Evolutionary conservation across 2,888 invertebrate genomes (phyloP).

Genomic region (Caenorhabditis becei): DNA sequence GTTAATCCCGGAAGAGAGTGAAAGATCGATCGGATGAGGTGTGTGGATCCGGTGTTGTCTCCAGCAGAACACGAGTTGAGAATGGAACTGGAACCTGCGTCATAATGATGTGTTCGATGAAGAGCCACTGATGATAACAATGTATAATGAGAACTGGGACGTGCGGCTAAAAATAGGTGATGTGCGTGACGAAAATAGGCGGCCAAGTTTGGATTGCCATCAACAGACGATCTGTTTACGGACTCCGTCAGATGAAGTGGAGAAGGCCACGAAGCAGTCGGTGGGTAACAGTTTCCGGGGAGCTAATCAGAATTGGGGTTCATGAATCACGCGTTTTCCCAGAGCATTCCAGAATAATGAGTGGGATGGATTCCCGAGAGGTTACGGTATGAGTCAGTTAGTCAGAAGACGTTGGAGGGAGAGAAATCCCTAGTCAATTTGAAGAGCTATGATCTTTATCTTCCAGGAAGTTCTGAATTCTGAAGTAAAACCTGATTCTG

Average conservation of each 20-base stretch:
- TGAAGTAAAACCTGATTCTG: too few relatives aligned
- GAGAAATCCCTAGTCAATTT: too few relatives aligned
- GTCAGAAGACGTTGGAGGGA: too few relatives aligned
- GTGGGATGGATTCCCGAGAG: too few relatives aligned
- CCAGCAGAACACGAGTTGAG: background rate
- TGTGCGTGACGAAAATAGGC: conserved; percentile 33
- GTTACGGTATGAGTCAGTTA: too few relatives aligned
- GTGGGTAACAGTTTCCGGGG: background rate
- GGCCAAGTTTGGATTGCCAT: conserved; percentile 39
- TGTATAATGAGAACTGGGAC: conserved; percentile 52
- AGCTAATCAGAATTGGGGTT: too few relatives aligned
- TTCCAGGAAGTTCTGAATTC: too few relatives aligned
- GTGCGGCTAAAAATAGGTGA: conserved; percentile 35
- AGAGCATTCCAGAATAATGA: too few relatives aligned
- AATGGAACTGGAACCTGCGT: conserved; percentile 27
- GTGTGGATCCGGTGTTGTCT: background rate
- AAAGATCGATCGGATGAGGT: background rate
- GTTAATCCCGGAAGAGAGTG: background rate
- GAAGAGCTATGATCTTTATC: too few relatives aligned
- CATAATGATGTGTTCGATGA: conserved; percentile 52
- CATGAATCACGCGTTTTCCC: too few relatives aligned
- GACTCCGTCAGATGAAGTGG: background rate
- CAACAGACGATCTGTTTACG: conserved; percentile 31
- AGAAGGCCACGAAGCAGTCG: background rate
- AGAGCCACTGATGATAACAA: conserved; percentile 46